Evolutionary conservation across 2,113 vertebrate species (phyloP).

Genomic region (Peromyscus leucopus): DNA sequence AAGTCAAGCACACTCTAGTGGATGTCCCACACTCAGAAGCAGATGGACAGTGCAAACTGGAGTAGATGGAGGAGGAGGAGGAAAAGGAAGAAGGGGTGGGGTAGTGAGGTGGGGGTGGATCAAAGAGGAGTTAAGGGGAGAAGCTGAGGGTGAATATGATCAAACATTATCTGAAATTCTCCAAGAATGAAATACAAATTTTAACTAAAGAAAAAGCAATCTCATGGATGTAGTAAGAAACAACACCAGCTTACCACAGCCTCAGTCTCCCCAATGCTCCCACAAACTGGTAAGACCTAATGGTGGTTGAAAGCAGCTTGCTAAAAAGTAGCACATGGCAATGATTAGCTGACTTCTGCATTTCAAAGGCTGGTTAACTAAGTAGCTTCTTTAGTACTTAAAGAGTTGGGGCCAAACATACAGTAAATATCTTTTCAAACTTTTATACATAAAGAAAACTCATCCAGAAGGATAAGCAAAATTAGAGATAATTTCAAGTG

Average conservation of each 20-base stretch:
- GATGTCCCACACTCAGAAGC: neutral
- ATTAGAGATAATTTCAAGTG: slow-evolving; percentile 49
- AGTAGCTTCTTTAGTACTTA: neutral
- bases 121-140: no score
- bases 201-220: neutral
- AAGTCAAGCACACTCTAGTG: neutral
- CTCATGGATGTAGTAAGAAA: neutral
- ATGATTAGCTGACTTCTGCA: neutral
- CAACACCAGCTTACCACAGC: neutral
- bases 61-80: neutral
- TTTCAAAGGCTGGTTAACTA: slow-evolving; percentile 52
- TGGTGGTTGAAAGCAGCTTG: neutral
- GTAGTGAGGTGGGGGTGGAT: neutral
- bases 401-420: neutral
- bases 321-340: neutral
- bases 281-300: neutral
- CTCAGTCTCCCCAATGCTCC: neutral
- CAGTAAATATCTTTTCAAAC: neutral
- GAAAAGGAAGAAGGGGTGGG: neutral
- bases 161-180: neutral
- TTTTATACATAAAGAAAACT: neutral
- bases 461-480: slow-evolving; percentile 34
- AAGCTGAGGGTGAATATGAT: neutral
- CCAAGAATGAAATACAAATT: neutral
- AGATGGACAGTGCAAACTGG: neutral